These are phyloP conservation scores for Agonum fuliginosum DNA, from an alignment of 2,888 invertebrate genomes.

Conservation along the genomic window DNA sequence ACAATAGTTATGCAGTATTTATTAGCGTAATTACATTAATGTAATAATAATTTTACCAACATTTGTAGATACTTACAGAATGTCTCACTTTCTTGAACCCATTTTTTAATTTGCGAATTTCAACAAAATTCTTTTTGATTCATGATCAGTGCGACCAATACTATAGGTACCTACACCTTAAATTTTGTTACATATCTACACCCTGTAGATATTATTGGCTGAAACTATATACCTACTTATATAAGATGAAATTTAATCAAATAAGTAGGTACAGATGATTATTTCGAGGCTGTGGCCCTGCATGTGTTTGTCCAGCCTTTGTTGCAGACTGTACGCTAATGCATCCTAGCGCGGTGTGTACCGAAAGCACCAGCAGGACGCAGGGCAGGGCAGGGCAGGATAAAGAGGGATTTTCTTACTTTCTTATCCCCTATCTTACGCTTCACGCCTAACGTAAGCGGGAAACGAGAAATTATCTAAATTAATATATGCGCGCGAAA, in stretches of 20 bases:
- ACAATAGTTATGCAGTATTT: too few species aligned
- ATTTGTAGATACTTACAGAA: too few species aligned
- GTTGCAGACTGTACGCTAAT: conserved; percentile 46
- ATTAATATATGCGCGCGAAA: conserved; percentile 48
- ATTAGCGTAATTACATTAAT: too few species aligned
- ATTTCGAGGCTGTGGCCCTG: neutral
- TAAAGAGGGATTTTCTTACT: neutral
- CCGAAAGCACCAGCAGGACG: neutral
- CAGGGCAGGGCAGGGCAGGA: neutral
- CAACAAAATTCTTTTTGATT: too few species aligned
- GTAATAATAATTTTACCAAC: too few species aligned
- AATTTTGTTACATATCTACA: too few species aligned
- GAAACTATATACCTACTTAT: too few species aligned
- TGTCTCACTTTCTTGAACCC: too few species aligned
- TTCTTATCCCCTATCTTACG: conserved; percentile 8
- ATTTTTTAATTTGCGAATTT: too few species aligned
- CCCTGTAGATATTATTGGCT: too few species aligned
- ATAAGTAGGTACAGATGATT: neutral
- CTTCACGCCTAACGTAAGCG: neutral
- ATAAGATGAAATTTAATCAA: neutral
- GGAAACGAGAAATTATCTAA: conserved; percentile 49
- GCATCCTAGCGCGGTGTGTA: conserved; percentile 19
- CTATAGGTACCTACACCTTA: too few species aligned
- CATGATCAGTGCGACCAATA: too few species aligned
- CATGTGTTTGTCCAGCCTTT: conserved; percentile 3